A percentile compares a stretch with the other conserved stretches of the same genome.
These are phyloP conservation scores for Drosophila jambulina DNA, from an alignment of 1,140 invertebrate genomes.

Conservation along the genomic window DNA sequence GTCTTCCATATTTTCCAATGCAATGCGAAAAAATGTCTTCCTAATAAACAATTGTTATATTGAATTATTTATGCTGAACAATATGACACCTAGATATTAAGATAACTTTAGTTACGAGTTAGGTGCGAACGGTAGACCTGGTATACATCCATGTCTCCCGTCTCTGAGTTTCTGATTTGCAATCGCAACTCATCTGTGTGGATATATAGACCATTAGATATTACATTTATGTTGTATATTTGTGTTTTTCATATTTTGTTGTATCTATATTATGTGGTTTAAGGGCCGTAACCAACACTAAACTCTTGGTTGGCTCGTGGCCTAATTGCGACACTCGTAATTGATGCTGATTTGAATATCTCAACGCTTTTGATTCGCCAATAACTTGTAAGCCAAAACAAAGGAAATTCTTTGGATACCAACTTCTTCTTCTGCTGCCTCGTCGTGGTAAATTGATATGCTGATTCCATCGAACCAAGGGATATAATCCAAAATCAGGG, in stretches of 20 bases:
- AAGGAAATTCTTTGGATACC: slow-evolving; percentile 55
- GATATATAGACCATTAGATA: slow-evolving; percentile 73
- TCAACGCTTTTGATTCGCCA: slow-evolving; percentile 40
- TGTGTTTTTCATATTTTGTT: slow-evolving; percentile 7
- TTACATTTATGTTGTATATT: slow-evolving; percentile 55
- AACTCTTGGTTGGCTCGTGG: slow-evolving; percentile 72
- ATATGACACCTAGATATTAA: slow-evolving; percentile 45
- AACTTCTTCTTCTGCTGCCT: slow-evolving; percentile 67
- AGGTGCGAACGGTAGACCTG: slow-evolving; percentile 67
- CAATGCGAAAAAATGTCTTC: slow-evolving; percentile 84
- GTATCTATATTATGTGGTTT: slow-evolving; percentile 32
- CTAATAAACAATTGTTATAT: slow-evolving; percentile 59
- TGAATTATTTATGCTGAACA: slow-evolving; percentile 38
- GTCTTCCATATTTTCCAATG: slow-evolving; percentile 59
- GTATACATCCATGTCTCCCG: slow-evolving; percentile 59
- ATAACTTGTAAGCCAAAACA: slow-evolving; percentile 54
- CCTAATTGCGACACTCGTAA: slow-evolving; percentile 70
- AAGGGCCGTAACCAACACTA: slow-evolving; percentile 77
- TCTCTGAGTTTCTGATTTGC: slow-evolving; percentile 71
- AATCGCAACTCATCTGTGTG: slow-evolving; percentile 77
- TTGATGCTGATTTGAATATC: slow-evolving; percentile 65
- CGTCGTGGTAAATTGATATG: slow-evolving; percentile 80
- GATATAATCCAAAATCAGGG: slow-evolving; percentile 52
- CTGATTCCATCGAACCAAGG: slow-evolving; percentile 77
- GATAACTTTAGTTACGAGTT: slow-evolving; percentile 32